A percentile compares a stretch with the other conserved stretches of the same genome.
These are phyloP conservation scores for Varanus komodoensis DNA, from an alignment of 2,113 vertebrate genomes.

Conservation along the genomic window DNA sequence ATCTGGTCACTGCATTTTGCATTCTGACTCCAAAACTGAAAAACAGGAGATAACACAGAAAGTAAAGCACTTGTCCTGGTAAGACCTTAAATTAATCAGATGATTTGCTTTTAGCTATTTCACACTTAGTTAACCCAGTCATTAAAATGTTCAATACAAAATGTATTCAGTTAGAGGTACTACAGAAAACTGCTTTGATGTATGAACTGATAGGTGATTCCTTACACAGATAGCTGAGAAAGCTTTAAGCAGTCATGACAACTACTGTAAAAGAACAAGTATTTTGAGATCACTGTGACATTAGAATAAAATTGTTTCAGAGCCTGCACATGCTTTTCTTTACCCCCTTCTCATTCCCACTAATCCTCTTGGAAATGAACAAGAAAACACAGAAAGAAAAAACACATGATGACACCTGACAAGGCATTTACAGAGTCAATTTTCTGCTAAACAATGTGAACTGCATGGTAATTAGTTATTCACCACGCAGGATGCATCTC, in stretches of 20 bases:
- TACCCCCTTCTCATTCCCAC: not conserved
- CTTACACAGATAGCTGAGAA: not conserved
- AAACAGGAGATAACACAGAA: not conserved
- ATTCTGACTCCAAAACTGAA: not conserved
- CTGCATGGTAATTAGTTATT: constrained; percentile 77
- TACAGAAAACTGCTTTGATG: not conserved
- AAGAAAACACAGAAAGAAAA: constrained; percentile 61
- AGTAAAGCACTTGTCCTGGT: not conserved
- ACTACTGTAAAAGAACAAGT: not conserved
- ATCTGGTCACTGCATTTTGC: not conserved
- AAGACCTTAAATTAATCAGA: not conserved
- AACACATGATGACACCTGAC: constrained; percentile 43
- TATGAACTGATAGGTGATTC: not conserved
- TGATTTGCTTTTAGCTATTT: not conserved
- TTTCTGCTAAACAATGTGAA: constrained; percentile 63
- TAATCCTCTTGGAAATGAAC: constrained; percentile 28
- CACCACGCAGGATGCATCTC: constrained; percentile 69
- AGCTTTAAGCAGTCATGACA: constrained; percentile 16
- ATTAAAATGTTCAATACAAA: not conserved
- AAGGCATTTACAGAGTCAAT: constrained; percentile 55
- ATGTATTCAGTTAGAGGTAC: not conserved
- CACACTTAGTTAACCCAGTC: not conserved
- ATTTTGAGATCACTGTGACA: not conserved
- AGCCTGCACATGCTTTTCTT: constrained; percentile 31
- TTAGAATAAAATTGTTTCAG: constrained; percentile 33